A percentile compares a stretch with the other conserved stretches of the same genome.
phyloP scores from a whole-genome alignment of 2,113 vertebrate species.

The Nansenia antarctica region DNA sequence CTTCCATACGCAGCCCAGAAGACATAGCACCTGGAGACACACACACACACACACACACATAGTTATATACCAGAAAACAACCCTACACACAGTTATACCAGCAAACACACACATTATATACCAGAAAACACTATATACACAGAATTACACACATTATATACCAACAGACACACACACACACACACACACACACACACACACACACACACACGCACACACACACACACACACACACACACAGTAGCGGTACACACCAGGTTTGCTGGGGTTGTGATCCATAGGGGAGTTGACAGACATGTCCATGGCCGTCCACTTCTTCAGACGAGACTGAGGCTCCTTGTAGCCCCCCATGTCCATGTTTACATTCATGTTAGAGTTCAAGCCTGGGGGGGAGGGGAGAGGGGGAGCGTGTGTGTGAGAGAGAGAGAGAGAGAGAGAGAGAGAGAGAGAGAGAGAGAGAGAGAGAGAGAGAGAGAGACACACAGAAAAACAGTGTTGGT shows the following conservation, averaged over 20 bases:
- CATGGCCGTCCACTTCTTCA: slow-evolving; percentile 97
- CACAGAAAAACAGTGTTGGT: background rate
- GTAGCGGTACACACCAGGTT: slow-evolving; percentile 89
- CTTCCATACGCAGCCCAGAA: slow-evolving; percentile 97
- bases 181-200: background rate
- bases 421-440: background rate
- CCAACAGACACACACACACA: slow-evolving; percentile 96
- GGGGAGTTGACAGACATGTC: slow-evolving; percentile 88
- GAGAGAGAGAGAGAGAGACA: background rate
- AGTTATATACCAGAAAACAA: slow-evolving; percentile 83
- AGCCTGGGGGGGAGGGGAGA: slow-evolving; percentile 86
- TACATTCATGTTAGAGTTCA: slow-evolving; percentile 99
- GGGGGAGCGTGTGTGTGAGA: too few species aligned
- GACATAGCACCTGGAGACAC: slow-evolving; percentile 90
- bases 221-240: background rate
- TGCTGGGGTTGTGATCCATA: slow-evolving; percentile 94
- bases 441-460: background rate
- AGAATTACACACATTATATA: too few species aligned
- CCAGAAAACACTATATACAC: too few species aligned
- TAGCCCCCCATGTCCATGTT: slow-evolving; percentile 88
- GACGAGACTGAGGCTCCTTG: slow-evolving; percentile 95
- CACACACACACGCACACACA: slow-evolving; percentile 75
- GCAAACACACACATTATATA: too few species aligned
- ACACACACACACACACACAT: background rate
- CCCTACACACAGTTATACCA: too few species aligned